Evolutionary conservation across 1,140 invertebrate species (phyloP).

Genomic region (Listronotus oregonensis): DNA sequence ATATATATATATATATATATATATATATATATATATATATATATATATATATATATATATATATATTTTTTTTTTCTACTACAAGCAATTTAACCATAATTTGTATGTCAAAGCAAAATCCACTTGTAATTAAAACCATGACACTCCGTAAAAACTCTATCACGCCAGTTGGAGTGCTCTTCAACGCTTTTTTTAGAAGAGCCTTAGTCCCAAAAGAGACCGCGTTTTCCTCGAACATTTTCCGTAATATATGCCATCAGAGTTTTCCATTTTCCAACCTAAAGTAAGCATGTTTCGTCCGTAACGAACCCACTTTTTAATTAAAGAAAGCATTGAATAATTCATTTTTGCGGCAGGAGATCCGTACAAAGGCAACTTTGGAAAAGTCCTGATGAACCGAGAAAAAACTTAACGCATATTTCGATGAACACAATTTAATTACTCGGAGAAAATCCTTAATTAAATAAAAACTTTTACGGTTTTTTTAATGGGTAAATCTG

Average conservation of each 20-base stretch:
- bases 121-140: slow-evolving; percentile 12
- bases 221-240: neutral
- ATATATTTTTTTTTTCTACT: too few species aligned
- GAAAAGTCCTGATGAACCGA: slow-evolving; percentile 28
- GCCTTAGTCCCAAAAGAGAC: slow-evolving; percentile 7
- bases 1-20: too few species aligned
- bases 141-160: neutral
- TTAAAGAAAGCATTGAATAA: slow-evolving; percentile 40
- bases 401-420: slow-evolving; percentile 38
- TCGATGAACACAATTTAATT: slow-evolving; percentile 36
- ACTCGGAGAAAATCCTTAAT: slow-evolving; percentile 28
- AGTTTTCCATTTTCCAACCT: slow-evolving; percentile 30
- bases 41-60: too few species aligned
- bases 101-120: slow-evolving; percentile 14
- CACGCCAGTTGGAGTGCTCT: neutral
- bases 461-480: slow-evolving; percentile 33
- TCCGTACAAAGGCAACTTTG: slow-evolving; percentile 21
- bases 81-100: neutral
- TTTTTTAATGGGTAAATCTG: slow-evolving; percentile 28
- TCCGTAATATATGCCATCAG: slow-evolving; percentile 31
- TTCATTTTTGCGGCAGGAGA: slow-evolving; percentile 37
- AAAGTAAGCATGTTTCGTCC: slow-evolving; percentile 38
- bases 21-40: too few species aligned
- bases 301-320: slow-evolving; percentile 40
- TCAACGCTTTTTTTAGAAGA: slow-evolving; percentile 1